Base-by-base conservation (phyloP, 2,797 vertebrate species). In the Hydrophis major region DNA sequence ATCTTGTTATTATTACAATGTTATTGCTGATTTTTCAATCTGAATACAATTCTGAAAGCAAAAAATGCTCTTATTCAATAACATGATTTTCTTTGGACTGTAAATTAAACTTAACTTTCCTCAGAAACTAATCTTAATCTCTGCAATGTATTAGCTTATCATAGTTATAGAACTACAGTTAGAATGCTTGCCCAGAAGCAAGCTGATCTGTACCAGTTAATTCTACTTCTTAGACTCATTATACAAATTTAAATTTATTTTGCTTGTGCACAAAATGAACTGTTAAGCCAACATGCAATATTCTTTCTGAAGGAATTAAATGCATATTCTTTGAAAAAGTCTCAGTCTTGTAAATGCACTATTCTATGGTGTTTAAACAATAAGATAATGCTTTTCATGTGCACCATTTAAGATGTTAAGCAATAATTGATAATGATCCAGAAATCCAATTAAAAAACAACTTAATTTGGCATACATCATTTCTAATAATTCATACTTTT, bases 361-460 rank as follows among this genome's bases (percentile, higher is more conserved):
- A 94, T n/a, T 37, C 18, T 42, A 78, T 6, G n/a, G 94, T 95
- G 94, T 96, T 96, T 95, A 96, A 96, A 92, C 91, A 95, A 96
- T 0, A 37, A 83, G 94, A 95, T 96, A 95, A 95, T 86, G 59
- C 14, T 89, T 92, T 55, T 91, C 69, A 86, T 91, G 25, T 87
- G 74, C 42, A 94, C 25, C 92, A 86, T 94, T 95, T 96, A 95
- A 93, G 94, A 92, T 89, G 94, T 94, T 96, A 94, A 27, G 89
- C 91, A 95, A 91, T 92, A 63, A 93, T 27, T 92, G 92, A 96
- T 96, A 95, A 96, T 92, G 60, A 92, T 63, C 28, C 53, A 69
- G 14, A 91, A 91, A 89, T 89, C 90, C 86, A 92, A 94, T 87
- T 32, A 32, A 94, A 94, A 95, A 95, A 92, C 87, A 92, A 94